Evolutionary conservation across 1,140 invertebrate genomes (phyloP).

Genomic region (Drosophila subobscura): DNA sequence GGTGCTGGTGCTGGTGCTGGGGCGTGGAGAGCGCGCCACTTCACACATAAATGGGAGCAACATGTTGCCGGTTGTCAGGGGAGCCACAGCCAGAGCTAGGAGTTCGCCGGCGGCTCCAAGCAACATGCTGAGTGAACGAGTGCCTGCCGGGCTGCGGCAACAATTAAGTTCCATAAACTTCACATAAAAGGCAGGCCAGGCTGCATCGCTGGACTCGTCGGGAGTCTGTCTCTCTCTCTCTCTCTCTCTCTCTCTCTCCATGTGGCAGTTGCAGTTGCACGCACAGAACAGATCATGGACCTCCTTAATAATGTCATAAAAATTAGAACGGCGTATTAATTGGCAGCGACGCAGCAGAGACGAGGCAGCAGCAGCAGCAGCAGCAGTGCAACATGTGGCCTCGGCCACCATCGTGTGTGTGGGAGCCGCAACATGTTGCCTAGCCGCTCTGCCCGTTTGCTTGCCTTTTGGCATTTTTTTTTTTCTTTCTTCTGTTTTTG

Average conservation of each 20-base stretch:
- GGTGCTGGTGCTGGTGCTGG: constrained; percentile 32
- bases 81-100: constrained; percentile 13
- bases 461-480: constrained; percentile 30
- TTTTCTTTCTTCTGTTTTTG: too few relatives aligned
- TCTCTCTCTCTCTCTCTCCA: too few relatives aligned
- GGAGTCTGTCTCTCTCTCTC: constrained; percentile 8
- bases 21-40: constrained; percentile 42
- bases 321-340: constrained; percentile 82
- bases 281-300: constrained; percentile 40
- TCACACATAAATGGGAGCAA: constrained; percentile 82
- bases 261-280: constrained; percentile 9
- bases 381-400: constrained; percentile 10
- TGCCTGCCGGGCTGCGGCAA: constrained; percentile 41
- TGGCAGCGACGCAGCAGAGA: constrained; percentile 51
- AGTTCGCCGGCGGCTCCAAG: constrained; percentile 34
- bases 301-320: constrained; percentile 82
- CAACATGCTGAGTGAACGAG: constrained; percentile 67
- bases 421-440: constrained; percentile 78
- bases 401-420: constrained; percentile 55
- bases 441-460: constrained; percentile 27
- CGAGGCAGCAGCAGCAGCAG: constrained; percentile 20
- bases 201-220: constrained; percentile 34
- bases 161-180: constrained; percentile 79
- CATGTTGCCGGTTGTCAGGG: constrained; percentile 63
- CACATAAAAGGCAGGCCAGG: constrained; percentile 60